Base-by-base conservation (phyloP, 2,888 invertebrate species). In the Cerastoderma edule region DNA sequence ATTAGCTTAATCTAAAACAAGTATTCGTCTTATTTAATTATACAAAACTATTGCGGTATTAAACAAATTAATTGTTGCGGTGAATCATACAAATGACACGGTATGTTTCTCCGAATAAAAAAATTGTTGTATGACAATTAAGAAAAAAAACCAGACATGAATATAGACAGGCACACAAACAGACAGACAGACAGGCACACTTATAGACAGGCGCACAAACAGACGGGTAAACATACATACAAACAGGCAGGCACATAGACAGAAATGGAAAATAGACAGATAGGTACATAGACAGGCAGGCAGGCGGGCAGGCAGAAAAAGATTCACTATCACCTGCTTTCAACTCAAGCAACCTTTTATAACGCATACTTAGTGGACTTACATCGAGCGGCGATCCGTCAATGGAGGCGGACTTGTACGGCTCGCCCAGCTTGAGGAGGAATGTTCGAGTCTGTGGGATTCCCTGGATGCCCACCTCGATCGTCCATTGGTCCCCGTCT, bases 361-460 rank as follows among this genome's bases (percentile, higher is more conserved):
- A 53, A 2, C n/a, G 24, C 10, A 50, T n/a, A 8, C n/a, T n/a
- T n/a, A n/a, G n/a, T n/a, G n/a, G 2, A 50, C 71, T 66, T 46
- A 87, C 88, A 74, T 83, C 81, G 72, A 89, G 80, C 0, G 86
- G 85, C 13, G 88, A 85, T 0, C 87, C 88, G 46, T 89, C 88
- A n/a, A 89, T 73, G 22, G 85, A 85, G 2, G 78, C 83, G 0
- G 88, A 87, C 16, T 85, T 74, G 63, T 89, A 89, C 5, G 72
- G 67, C 44, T 88, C 81, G 19, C 88, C 88, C 32, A 87, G 72
- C 66, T 83, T 79, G 72, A 89, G 87, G 24, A 73, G 78, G 76
- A 86, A 89, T 76, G 83, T 83, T 71, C 85, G 78, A 6, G 64
- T 80, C 28, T 79, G 57, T 8, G 83, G 83, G 13, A 78, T 78